Evolutionary conservation across 1,140 invertebrate species (phyloP).

Genomic region (Platyscapa corneri): DNA sequence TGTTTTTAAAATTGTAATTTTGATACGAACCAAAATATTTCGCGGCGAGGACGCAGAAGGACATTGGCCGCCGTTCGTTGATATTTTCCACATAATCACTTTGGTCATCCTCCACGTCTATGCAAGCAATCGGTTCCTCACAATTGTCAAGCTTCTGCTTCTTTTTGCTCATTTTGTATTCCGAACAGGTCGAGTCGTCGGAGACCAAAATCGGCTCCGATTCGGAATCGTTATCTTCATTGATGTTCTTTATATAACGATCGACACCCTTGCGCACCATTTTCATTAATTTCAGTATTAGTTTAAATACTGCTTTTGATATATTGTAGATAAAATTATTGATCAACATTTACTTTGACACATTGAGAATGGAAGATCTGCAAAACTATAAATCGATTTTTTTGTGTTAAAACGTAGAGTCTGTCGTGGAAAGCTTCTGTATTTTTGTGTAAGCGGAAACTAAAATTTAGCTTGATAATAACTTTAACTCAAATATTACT

Average conservation of each 20-base stretch:
- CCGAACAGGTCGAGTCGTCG: background rate
- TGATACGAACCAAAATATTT: background rate
- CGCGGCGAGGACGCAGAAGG: background rate
- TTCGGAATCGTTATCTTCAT: background rate
- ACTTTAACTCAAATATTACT: background rate
- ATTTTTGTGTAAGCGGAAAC: no score
- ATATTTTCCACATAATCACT: background rate
- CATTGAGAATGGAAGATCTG: background rate
- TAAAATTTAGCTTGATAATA: background rate
- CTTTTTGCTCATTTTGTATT: background rate
- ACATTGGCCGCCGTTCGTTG: background rate
- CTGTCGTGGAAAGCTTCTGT: no score
- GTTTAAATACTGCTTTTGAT: no score
- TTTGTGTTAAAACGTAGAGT: background rate
- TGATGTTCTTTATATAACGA: background rate
- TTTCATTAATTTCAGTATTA: no score
- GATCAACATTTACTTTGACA: background rate
- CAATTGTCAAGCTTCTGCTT: background rate
- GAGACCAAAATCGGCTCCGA: background rate
- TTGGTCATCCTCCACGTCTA: background rate
- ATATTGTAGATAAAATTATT: background rate
- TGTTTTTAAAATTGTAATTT: no score
- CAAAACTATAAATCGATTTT: background rate
- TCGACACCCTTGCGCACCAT: no score
- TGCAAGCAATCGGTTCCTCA: background rate